Evolutionary conservation across 2,888 invertebrate species (phyloP), one percentile per base, ranked within the genome.

Genomic region (Homarus gammarus): DNA sequence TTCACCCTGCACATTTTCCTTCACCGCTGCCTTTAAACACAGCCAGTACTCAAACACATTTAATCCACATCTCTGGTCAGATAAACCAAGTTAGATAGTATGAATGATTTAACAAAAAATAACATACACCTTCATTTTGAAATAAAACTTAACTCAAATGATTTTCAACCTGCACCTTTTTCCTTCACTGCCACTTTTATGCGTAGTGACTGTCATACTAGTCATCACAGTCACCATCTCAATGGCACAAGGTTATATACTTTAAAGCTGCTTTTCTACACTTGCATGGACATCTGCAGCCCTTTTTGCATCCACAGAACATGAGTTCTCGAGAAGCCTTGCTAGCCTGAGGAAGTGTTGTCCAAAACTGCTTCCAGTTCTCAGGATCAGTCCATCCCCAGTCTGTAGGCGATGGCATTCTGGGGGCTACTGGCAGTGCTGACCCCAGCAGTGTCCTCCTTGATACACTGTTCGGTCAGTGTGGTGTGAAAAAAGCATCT

Each of bases 371-470:
- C 22, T 31, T 68, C 68, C n/a, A 31, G n/a, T 68, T 68, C 0
- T 2, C 1, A 31, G 68, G 1, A 68, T 1, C 0, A 10, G 22
- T 1, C 31, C 68, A 10, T 8, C 31, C 73, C 73, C 2, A 31
- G 22, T 36, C 3, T 33, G 31, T 10, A 1, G 2, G 31, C 31
- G 31, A 6, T 27, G 36, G 73, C 73, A 33, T 27, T 0, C 33
- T 2, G 12, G 33, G 1, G 33, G 33, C 33, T 12, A 6, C 73
- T 33, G n/a, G 18, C 31, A 73, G 73, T 22, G 1, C 3, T 73
- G 27, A 31, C 73, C 73, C 33, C 73, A 73, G 33, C 73, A 73
- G 73, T 0, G 73, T 31, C 73, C 73, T 31, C 73, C 73, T 33
- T 10, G n/a, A 31, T 64, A 64, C 22, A 18, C 68, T 27, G 31